phyloP scores from a whole-genome alignment of 2,113 vertebrate species.

The Heterotis niloticus region DNA sequence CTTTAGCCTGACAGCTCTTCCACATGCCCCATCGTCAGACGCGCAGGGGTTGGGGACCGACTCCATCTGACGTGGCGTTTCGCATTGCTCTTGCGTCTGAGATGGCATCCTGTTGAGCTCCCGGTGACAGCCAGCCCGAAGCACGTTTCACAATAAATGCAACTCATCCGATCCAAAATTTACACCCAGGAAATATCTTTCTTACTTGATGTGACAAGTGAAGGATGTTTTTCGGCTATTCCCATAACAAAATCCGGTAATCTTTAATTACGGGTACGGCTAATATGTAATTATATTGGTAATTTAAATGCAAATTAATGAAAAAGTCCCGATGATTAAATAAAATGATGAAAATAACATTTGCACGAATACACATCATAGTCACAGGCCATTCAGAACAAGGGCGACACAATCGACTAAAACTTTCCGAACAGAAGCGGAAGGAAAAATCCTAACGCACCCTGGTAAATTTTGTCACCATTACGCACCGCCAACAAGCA shows the following conservation, averaged over 20 bases:
- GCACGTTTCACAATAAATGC: slow-evolving; percentile 15
- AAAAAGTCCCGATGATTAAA: not conserved
- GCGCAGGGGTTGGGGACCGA: not conserved
- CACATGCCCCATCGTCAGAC: not conserved
- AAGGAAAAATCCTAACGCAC: not conserved
- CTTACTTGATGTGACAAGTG: not conserved
- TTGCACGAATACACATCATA: not conserved
- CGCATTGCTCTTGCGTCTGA: not conserved
- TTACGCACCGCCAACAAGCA: not conserved
- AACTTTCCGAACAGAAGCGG: not conserved
- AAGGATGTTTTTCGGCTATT: not conserved
- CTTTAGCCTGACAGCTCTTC: slow-evolving; percentile 15
- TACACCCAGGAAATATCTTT: slow-evolving; percentile 2
- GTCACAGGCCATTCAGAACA: not conserved
- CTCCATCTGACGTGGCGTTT: not conserved
- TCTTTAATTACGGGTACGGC: not conserved
- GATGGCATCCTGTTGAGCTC: not conserved
- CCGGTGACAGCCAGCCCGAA: not conserved
- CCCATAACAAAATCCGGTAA: not conserved
- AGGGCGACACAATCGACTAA: not conserved
- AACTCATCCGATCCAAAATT: not conserved
- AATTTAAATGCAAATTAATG: not conserved
- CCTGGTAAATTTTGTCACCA: slow-evolving; percentile 4
- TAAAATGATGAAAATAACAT: not conserved
- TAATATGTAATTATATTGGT: not conserved